Percentiles rank a stretch among this genome's conserved stretches.
These are phyloP conservation scores for Helobdella robusta DNA, from an alignment of 2,888 invertebrate genomes.

Conservation along the genomic window DNA sequence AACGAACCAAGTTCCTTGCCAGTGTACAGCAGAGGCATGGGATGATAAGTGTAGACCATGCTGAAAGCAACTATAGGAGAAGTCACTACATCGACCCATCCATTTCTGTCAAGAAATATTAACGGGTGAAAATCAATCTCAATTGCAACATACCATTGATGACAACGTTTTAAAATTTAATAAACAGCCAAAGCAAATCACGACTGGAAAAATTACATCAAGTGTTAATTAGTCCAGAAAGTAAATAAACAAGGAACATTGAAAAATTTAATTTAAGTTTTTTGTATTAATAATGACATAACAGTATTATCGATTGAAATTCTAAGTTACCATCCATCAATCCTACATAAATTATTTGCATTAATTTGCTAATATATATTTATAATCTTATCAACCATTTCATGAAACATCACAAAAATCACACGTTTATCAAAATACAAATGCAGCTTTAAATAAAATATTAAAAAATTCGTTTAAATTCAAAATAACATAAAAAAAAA, in stretches of 20 bases:
- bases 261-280: no score
- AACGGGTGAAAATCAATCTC: background rate
- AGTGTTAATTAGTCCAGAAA: background rate
- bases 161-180: no score
- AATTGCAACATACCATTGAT: no score
- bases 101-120: slow-evolving; percentile 49
- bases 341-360: no score
- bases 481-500: background rate
- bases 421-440: background rate
- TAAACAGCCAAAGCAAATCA: no score
- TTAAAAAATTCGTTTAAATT: background rate
- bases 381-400: background rate
- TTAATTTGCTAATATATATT: no score
- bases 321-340: no score
- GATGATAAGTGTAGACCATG: slow-evolving; percentile 82
- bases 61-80: slow-evolving; percentile 85
- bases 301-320: no score
- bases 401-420: background rate
- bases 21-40: slow-evolving; percentile 58
- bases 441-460: background rate
- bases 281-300: no score
- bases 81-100: slow-evolving; percentile 94
- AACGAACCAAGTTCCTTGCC: background rate
- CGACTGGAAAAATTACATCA: no score
- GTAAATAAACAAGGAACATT: no score